These are phyloP conservation scores for Ellobius talpinus DNA, from an alignment of 2,113 vertebrate species.

Conservation along the genomic window DNA sequence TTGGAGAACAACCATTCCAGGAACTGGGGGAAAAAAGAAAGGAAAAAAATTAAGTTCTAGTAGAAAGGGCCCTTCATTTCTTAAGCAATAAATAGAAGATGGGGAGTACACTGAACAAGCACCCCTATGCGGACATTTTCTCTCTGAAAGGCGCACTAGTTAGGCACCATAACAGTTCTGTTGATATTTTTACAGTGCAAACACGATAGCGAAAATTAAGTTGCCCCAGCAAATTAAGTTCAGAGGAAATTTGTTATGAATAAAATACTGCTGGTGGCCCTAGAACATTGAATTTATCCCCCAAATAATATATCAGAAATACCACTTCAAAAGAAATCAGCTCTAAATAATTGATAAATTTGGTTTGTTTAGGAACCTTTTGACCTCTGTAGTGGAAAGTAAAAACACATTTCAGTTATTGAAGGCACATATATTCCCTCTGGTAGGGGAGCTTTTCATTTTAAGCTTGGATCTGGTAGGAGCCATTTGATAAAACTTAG, in stretches of 20 bases:
- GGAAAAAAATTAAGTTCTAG: slow-evolving; percentile 28
- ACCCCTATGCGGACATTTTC: slow-evolving; percentile 89
- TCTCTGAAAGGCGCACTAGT: slow-evolving; percentile 89
- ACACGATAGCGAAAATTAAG: slow-evolving; percentile 95
- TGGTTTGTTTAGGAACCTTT: slow-evolving; percentile 94
- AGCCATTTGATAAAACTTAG: slow-evolving; percentile 90
- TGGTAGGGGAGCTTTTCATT: slow-evolving; percentile 91
- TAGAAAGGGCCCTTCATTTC: slow-evolving; percentile 86
- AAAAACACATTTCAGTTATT: slow-evolving; percentile 93
- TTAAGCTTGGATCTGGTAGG: slow-evolving; percentile 87
- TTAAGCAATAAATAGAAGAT: slow-evolving; percentile 88
- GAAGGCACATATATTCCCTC: slow-evolving; percentile 92
- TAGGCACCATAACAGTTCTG: slow-evolving; percentile 88
- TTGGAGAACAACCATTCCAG: slow-evolving; percentile 82
- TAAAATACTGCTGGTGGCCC: slow-evolving; percentile 90
- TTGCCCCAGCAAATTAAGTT: slow-evolving; percentile 96
- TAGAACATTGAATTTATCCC: slow-evolving; percentile 97
- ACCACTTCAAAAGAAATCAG: slow-evolving; percentile 95
- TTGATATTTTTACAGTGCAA: slow-evolving; percentile 90
- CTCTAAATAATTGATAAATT: slow-evolving; percentile 97
- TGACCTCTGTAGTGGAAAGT: slow-evolving; percentile 93
- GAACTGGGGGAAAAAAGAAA: slow-evolving; percentile 19
- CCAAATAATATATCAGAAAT: slow-evolving; percentile 96
- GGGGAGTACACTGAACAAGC: slow-evolving; percentile 91
- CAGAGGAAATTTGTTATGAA: slow-evolving; percentile 95